These are phyloP conservation scores for Alcis repandata DNA, from an alignment of 2,888 invertebrate species.

Conservation along the genomic window DNA sequence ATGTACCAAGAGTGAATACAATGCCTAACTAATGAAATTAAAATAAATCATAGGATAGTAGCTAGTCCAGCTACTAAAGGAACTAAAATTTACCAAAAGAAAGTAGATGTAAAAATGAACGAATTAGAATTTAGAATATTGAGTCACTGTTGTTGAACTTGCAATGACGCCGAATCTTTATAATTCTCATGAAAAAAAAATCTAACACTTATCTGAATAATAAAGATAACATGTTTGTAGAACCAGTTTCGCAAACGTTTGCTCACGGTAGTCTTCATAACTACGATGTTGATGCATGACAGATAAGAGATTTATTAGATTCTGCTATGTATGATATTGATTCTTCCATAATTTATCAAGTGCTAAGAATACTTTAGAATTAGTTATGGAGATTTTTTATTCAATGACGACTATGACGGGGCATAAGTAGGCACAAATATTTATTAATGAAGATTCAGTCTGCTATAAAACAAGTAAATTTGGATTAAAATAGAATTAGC, in stretches of 20 bases:
- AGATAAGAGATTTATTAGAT: conserved; percentile 27
- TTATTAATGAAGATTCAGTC: too few relatives aligned
- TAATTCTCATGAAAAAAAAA: conserved; percentile 19
- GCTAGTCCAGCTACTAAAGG: too few relatives aligned
- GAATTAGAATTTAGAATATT: neutral
- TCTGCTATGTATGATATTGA: neutral
- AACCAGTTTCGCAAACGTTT: conserved; percentile 38
- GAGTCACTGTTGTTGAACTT: conserved; percentile 13
- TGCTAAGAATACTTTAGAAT: too few relatives aligned
- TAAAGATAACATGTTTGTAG: conserved; percentile 31
- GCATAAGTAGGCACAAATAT: too few relatives aligned
- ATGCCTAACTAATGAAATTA: too few relatives aligned
- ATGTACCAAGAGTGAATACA: too few relatives aligned
- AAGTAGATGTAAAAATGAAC: too few relatives aligned
- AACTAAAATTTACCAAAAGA: too few relatives aligned
- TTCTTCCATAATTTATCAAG: too few relatives aligned
- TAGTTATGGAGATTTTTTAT: too few relatives aligned
- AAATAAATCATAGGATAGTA: too few relatives aligned
- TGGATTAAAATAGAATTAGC: neutral
- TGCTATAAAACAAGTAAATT: neutral
- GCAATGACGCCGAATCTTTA: conserved; percentile 5
- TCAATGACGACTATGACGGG: too few relatives aligned
- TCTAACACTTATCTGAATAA: conserved; percentile 8
- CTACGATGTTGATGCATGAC: conserved; percentile 29
- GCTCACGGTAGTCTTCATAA: conserved; percentile 31